These are phyloP conservation scores for Harpegnathos saltator DNA, from an alignment of 1,140 invertebrate species.

Conservation along the genomic window DNA sequence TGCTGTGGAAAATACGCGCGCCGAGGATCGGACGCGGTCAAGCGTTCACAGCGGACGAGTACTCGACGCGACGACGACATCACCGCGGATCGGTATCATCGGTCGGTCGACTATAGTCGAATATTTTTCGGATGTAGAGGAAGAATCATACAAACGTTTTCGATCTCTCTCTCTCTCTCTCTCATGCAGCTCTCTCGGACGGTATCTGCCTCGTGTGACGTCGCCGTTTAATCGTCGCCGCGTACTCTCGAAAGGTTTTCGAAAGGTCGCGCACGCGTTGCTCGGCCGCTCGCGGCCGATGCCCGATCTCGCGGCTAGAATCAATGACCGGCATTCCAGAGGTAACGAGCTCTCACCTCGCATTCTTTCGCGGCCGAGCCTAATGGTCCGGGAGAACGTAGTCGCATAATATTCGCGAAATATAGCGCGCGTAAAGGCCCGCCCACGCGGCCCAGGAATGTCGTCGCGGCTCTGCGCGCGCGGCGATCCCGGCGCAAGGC, in stretches of 20 bases:
- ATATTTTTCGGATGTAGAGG: no score
- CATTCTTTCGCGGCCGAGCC: constrained; percentile 60
- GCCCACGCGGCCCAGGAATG: constrained; percentile 66
- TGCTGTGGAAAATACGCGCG: no score
- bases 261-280: constrained; percentile 35
- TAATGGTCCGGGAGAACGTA: constrained; percentile 63
- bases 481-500: no score
- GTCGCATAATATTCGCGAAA: constrained; percentile 71
- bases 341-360: constrained; percentile 66
- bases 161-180: no score
- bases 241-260: constrained; percentile 28
- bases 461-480: constrained; percentile 52
- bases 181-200: background rate
- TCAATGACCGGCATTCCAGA: constrained; percentile 69
- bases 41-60: no score
- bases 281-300: constrained; percentile 37
- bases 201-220: no score
- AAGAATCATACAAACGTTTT: no score
- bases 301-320: constrained; percentile 58
- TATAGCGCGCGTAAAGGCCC: constrained; percentile 57
- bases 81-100: no score
- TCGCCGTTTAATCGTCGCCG: background rate
- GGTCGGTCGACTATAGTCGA: no score
- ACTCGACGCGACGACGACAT: no score
- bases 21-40: no score